phyloP scores from a whole-genome alignment of 2,888 invertebrate species.

The Eremobia ochroleuca region DNA sequence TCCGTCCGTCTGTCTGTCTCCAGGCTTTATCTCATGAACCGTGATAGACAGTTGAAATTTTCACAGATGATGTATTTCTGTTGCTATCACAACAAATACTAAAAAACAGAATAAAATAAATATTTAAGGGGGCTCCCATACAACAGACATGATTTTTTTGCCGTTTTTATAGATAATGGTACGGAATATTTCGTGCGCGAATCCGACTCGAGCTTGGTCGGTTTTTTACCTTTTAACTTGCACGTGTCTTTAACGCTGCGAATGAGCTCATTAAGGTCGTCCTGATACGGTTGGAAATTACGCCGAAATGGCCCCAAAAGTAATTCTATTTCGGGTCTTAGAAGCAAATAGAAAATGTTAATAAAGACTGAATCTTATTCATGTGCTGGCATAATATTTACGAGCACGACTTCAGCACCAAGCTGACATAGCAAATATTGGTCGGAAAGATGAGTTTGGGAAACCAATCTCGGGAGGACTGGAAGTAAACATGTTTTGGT shows the following conservation, averaged over 20 bases:
- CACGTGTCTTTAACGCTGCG: slow-evolving; percentile 16
- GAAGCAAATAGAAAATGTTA: slow-evolving; percentile 56
- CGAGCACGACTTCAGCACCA: slow-evolving; percentile 39
- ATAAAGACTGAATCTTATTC: slow-evolving; percentile 60
- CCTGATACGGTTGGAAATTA: slow-evolving; percentile 23
- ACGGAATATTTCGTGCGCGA: too few relatives aligned
- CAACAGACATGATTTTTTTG: too few relatives aligned
- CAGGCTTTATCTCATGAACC: too few relatives aligned
- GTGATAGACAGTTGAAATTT: too few relatives aligned
- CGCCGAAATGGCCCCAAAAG: slow-evolving; percentile 27
- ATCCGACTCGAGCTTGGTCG: too few relatives aligned
- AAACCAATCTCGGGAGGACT: slow-evolving; percentile 57
- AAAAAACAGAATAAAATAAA: too few relatives aligned
- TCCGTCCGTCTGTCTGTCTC: too few relatives aligned
- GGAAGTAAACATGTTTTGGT: slow-evolving; percentile 66
- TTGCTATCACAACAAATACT: too few relatives aligned
- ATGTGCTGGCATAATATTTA: slow-evolving; percentile 56
- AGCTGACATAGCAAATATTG: slow-evolving; percentile 65
- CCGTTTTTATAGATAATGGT: too few relatives aligned
- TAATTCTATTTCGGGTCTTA: slow-evolving; percentile 30
- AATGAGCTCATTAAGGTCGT: slow-evolving; percentile 22
- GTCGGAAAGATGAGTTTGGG: slow-evolving; percentile 60
- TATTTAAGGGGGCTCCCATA: too few relatives aligned
- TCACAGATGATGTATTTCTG: too few relatives aligned
- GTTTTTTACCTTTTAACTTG: slow-evolving; percentile 12